Conservation (phyloP, 1,140 invertebrate genomes). For the Drosophila arizonae region DNA sequence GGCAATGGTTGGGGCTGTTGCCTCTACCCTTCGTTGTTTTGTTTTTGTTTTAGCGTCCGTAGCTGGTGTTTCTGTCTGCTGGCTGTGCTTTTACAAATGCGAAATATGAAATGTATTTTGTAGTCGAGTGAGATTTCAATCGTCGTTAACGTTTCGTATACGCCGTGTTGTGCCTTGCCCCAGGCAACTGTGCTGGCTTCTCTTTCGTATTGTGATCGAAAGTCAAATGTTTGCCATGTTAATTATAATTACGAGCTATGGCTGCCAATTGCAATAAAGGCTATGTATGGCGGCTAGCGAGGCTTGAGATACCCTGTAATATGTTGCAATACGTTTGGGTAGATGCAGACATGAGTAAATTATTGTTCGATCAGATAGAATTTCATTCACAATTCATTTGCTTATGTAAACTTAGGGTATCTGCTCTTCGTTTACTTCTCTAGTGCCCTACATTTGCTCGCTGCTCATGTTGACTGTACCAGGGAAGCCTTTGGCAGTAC, state of each 20-base stretch:
- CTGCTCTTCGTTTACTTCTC: not conserved
- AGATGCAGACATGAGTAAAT: not conserved
- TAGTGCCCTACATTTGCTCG: not conserved
- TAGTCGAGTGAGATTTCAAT: constrained; percentile 44
- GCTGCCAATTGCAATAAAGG: constrained; percentile 6
- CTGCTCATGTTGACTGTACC: constrained; percentile 19
- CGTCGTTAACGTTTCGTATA: constrained; percentile 36
- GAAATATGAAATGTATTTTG: constrained; percentile 41
- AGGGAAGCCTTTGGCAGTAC: constrained; percentile 24
- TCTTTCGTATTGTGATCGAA: constrained; percentile 35
- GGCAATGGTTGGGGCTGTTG: not conserved
- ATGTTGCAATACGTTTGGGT: not conserved
- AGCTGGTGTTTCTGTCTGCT: constrained; percentile 17
- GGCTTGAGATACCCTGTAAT: not conserved
- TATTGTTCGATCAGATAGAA: not conserved
- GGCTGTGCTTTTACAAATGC: constrained; percentile 17
- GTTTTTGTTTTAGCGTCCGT: constrained; percentile 48
- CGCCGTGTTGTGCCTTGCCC: constrained; percentile 25
- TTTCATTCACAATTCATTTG: too few relatives aligned
- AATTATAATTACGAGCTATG: constrained; percentile 56
- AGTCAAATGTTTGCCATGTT: constrained; percentile 59
- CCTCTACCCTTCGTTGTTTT: constrained; percentile 4
- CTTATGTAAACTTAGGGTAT: constrained; percentile 3
- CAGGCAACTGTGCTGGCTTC: constrained; percentile 4
- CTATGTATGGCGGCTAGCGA: not conserved